These are phyloP conservation scores for Corythoichthys haematopterus DNA, from an alignment of 2,113 vertebrate species.

Conservation along the genomic window DNA sequence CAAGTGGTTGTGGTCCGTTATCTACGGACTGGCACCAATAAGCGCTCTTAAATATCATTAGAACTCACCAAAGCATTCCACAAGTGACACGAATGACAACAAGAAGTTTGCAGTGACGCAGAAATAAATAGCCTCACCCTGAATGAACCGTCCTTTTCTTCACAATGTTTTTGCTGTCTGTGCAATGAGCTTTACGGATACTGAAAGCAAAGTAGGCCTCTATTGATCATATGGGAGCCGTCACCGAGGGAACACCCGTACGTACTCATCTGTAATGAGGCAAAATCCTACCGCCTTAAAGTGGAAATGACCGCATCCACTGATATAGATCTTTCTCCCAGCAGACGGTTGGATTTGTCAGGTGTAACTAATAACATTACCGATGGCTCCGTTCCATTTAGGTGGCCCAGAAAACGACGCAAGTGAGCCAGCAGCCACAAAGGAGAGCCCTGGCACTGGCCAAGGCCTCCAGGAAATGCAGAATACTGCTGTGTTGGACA, in stretches of 20 bases:
- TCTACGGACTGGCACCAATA: slow-evolving; percentile 3
- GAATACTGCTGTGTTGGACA: slow-evolving; percentile 31
- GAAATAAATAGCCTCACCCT: not conserved
- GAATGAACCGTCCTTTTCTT: not conserved
- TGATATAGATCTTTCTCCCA: slow-evolving; percentile 48
- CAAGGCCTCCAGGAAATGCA: slow-evolving; percentile 23
- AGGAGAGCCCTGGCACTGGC: slow-evolving; percentile 28
- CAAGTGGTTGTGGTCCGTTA: slow-evolving; percentile 8
- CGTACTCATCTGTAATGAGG: slow-evolving; percentile 18
- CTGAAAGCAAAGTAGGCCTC: slow-evolving; percentile 10
- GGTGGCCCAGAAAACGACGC: slow-evolving; percentile 40
- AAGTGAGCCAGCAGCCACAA: slow-evolving; percentile 43
- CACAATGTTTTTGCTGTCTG: not conserved
- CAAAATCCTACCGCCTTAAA: slow-evolving; percentile 29
- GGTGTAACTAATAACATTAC: slow-evolving; percentile 52
- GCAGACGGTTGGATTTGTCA: slow-evolving; percentile 44
- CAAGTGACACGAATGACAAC: not conserved
- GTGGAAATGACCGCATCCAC: slow-evolving; percentile 27
- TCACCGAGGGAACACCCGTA: slow-evolving; percentile 22
- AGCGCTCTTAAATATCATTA: not conserved
- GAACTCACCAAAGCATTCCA: not conserved
- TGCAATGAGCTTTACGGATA: not conserved
- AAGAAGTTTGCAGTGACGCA: not conserved
- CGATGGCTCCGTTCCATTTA: slow-evolving; percentile 44
- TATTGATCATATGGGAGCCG: slow-evolving; percentile 23